phyloP scores from a whole-genome alignment of 2,888 invertebrate species.

The Argynnis bischoffii region DNA sequence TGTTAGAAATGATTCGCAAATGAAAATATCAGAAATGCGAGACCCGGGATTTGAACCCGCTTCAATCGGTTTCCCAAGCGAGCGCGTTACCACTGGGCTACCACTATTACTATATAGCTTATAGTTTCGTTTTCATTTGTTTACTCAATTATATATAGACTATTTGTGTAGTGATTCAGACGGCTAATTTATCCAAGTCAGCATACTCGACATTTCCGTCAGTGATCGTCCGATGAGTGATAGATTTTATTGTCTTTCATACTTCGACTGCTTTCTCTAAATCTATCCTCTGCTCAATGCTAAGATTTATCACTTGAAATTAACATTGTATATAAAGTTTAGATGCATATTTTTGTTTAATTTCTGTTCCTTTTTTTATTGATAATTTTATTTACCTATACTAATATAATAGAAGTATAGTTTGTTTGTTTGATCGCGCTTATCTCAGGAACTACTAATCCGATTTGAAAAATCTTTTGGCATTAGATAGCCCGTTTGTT shows the following conservation, averaged over 20 bases:
- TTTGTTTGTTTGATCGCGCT: too few relatives aligned
- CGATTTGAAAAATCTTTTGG: too few relatives aligned
- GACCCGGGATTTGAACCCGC: too few relatives aligned
- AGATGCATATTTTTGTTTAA: not conserved
- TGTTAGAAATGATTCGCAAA: too few relatives aligned
- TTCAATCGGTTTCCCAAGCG: too few relatives aligned
- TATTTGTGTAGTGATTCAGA: constrained; percentile 47
- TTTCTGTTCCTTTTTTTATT: too few relatives aligned
- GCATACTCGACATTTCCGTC: constrained; percentile 51
- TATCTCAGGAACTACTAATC: too few relatives aligned
- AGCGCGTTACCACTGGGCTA: too few relatives aligned
- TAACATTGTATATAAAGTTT: not conserved
- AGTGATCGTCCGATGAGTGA: constrained; percentile 36
- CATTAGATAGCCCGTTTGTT: too few relatives aligned
- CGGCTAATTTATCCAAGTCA: constrained; percentile 46
- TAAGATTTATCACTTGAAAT: not conserved
- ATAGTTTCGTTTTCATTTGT: not conserved
- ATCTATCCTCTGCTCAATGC: not conserved
- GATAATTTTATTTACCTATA: too few relatives aligned
- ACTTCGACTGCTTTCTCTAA: not conserved
- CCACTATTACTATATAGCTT: not conserved
- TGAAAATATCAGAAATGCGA: too few relatives aligned
- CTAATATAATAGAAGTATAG: too few relatives aligned
- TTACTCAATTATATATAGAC: constrained; percentile 9
- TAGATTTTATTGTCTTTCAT: constrained; percentile 31